Evolutionary conservation across 2,888 invertebrate species (phyloP), one percentile per base, ranked within the genome.

Genomic region (Drosophila macrothrix): DNA sequence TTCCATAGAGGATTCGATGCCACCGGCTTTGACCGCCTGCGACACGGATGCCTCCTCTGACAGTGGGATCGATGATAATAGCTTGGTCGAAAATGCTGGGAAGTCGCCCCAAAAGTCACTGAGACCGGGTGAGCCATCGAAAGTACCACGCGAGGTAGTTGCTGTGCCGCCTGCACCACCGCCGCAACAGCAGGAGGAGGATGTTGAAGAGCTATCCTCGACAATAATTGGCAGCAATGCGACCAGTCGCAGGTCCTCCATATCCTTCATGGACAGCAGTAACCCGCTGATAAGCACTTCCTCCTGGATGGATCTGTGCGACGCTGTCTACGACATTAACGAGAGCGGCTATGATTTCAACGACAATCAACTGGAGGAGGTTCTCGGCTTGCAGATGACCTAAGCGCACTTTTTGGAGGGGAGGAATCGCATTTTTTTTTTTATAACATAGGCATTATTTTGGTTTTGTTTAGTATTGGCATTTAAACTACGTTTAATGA

Each of bases 261-360:
- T 91, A 55, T 90, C 91, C 0, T 92, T 82, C 59, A 78, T 92
- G 78, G 92, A 92, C 66, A 90, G 83, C 80, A 90, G 85, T 65
- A 92, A 92, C 80, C 92, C 92, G 0, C 71, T 92, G 73, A 80
- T 92, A 76, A 89, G 88, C 56, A 82, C 87, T 3, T 88, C 92
- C 19, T 88, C 86, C 59, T 82, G 92, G 71, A 90, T 91, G 89
- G 93, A 93, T 28, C 78, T 93, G 49, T 92, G 92, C 84, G 90
- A 91, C 67, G 90, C 92, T 64, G 92, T 92, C 68, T 93, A 93
- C 78, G 86, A 88, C 58, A 92, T 93, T 90, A 88, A 73, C 68
- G 85, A 84, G 49, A 83, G 77, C 25, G 83, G 78, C 43, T 89
- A 77, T 56, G 91, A 77, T 67, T 73, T 77, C 37, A 78, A 78